Evolutionary conservation across 2,113 vertebrate species (phyloP).

Genomic region (Centropus unirufus): DNA sequence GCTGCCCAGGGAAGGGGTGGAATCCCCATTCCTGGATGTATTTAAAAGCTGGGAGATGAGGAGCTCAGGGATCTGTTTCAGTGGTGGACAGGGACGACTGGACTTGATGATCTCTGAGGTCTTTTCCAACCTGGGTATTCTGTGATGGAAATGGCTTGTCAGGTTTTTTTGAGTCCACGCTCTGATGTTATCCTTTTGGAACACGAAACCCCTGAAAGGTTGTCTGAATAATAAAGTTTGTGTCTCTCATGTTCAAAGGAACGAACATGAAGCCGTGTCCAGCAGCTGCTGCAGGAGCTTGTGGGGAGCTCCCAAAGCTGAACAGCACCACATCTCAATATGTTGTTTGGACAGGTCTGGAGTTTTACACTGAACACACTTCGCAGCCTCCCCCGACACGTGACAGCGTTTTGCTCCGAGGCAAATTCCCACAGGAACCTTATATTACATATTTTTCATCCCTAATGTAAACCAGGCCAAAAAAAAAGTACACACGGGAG

Average conservation of each 20-base stretch:
- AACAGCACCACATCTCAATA: background rate
- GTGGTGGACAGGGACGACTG: too few species aligned
- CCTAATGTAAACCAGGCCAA: background rate
- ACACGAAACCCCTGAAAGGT: slow-evolving; percentile 6
- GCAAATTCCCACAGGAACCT: slow-evolving; percentile 10
- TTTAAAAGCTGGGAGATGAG: too few species aligned
- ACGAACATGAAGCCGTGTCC: background rate
- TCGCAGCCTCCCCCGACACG: background rate
- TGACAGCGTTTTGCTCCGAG: background rate
- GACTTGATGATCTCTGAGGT: too few species aligned
- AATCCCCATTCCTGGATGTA: too few species aligned
- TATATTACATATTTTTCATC: background rate
- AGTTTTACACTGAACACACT: background rate
- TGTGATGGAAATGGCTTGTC: background rate
- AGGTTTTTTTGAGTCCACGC: background rate
- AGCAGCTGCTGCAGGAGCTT: background rate
- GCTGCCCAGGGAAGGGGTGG: too few species aligned
- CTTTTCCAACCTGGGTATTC: too few species aligned
- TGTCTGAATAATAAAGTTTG: slow-evolving; percentile 4
- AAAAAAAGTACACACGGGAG: background rate
- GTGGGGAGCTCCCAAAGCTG: background rate
- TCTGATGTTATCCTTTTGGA: background rate
- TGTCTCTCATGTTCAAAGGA: background rate
- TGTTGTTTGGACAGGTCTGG: background rate
- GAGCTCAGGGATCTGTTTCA: too few species aligned